Base-by-base conservation (phyloP, 2,888 invertebrate species). In the Oegoconia quadripuncta region DNA sequence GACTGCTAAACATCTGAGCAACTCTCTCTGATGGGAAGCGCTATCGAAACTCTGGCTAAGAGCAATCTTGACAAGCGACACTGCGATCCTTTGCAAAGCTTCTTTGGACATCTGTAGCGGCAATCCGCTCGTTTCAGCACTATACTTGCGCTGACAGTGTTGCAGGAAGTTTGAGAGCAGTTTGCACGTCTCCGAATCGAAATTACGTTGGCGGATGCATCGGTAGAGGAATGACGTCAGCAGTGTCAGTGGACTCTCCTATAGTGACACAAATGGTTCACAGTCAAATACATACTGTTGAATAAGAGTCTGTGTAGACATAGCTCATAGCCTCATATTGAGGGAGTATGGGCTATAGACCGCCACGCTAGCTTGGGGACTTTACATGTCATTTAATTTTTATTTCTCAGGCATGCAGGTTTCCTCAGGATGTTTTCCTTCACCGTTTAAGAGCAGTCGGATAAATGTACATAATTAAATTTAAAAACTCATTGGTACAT, bases 241-340 rank as follows among this genome's bases (percentile, higher is more conserved):
- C 26, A 86, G 59, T 3, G 84, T 82, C 7, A 94, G 71, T 0
- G 92, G 90, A 66, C 90, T 92, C 14, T 92, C 89, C 93, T 94
- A 36, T 2, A 39, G 14, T 14, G 8, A 28, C 12, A 28, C 14
- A 8, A 8, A 12, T 8, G 2, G 7, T 28, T 28, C 3, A 28
- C 1, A 28, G 14, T 28, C 5, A 28, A 28, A 14, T 4, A 2
- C n/a, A 25, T 9, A 18, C 4, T 3, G 7, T n/a, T n/a, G n/a
- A n/a, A n/a, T n/a, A n/a, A n/a, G n/a, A n/a, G n/a, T n/a, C n/a
- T n/a, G n/a, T n/a, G n/a, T n/a, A n/a, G n/a, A n/a, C n/a, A n/a
- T n/a, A n/a, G n/a, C n/a, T n/a, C n/a, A n/a, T n/a, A n/a, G n/a
- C n/a, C n/a, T n/a, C n/a, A n/a, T n/a, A n/a, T n/a, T n/a, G n/a